A percentile compares a stretch with the other conserved stretches of the same genome.
Conservation (phyloP, 2,113 vertebrate genomes). For the Oncorhynchus nerka region DNA sequence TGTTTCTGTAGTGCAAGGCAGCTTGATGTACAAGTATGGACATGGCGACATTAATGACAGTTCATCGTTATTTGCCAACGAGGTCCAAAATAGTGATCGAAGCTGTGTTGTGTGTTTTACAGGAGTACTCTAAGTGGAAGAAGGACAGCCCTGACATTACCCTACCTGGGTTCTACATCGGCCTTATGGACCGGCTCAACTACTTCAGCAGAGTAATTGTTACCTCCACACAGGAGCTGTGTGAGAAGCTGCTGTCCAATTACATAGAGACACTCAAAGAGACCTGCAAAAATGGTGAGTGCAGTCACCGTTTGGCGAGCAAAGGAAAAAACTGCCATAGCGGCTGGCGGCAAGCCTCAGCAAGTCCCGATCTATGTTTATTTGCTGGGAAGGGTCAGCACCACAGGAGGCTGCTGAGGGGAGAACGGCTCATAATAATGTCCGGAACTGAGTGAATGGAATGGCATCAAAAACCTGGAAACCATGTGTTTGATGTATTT, state of each 20-base stretch:
- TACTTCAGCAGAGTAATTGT: slow-evolving; percentile 66
- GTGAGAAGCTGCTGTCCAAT: slow-evolving; percentile 60
- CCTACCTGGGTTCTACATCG: slow-evolving; percentile 73
- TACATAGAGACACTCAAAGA: slow-evolving; percentile 77
- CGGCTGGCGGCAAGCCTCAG: too few species aligned
- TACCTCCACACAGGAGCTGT: slow-evolving; percentile 70
- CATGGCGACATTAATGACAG: too few species aligned
- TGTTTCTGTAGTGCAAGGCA: too few species aligned
- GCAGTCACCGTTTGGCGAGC: too few species aligned
- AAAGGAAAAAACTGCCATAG: neutral
- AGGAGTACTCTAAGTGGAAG: slow-evolving; percentile 81
- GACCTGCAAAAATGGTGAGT: slow-evolving; percentile 74
- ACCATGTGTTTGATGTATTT: too few species aligned
- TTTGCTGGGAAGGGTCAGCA: neutral
- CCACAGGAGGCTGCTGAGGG: neutral
- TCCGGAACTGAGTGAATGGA: too few species aligned
- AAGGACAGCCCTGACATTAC: slow-evolving; percentile 62
- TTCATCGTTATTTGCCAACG: neutral
- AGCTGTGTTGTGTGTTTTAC: slow-evolving; percentile 22
- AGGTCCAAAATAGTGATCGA: neutral
- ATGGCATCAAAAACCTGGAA: too few species aligned
- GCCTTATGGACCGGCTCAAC: slow-evolving; percentile 76
- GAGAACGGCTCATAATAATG: too few species aligned
- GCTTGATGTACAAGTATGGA: too few species aligned
- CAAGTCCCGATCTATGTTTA: too few species aligned